phyloP scores from a whole-genome alignment of 2,113 vertebrate species.

The Ahaetulla prasina region DNA sequence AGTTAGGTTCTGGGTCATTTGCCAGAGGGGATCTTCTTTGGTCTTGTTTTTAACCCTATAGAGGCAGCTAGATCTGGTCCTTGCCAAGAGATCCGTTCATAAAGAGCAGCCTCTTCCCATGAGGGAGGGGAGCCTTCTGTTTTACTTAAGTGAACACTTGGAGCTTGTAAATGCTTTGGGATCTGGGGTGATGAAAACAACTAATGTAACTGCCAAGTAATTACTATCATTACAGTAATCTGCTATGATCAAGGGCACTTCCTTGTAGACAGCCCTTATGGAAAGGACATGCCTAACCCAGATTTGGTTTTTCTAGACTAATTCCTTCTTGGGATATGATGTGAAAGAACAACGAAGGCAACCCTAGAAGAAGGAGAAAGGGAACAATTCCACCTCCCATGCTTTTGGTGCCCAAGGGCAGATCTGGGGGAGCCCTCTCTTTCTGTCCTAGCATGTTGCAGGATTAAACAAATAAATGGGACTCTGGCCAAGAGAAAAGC shows the following conservation, averaged over 20 bases:
- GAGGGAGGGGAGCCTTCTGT: background rate
- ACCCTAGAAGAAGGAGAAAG: background rate
- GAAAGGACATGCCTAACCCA: background rate
- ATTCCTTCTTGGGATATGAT: background rate
- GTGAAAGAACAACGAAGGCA: background rate
- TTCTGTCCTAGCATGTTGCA: conserved; percentile 15
- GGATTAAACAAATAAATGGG: conserved; percentile 5
- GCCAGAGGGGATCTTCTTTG: background rate
- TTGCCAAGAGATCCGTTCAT: background rate
- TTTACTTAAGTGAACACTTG: background rate
- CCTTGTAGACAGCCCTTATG: background rate
- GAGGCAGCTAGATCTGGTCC: background rate
- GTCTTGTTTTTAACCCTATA: background rate
- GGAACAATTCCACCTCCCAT: background rate
- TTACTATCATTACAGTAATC: conserved; percentile 15
- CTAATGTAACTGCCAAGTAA: background rate
- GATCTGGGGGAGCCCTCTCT: conserved; percentile 1
- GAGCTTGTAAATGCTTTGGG: background rate
- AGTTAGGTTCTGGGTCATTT: background rate
- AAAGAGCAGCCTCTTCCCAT: background rate
- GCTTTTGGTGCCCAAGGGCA: conserved; percentile 3
- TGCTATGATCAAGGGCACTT: conserved; percentile 2
- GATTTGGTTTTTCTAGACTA: background rate
- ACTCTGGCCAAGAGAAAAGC: background rate
- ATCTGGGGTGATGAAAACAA: background rate